These are phyloP conservation scores for Rapana venosa DNA, from an alignment of 2,888 invertebrate genomes.

Conservation along the genomic window DNA sequence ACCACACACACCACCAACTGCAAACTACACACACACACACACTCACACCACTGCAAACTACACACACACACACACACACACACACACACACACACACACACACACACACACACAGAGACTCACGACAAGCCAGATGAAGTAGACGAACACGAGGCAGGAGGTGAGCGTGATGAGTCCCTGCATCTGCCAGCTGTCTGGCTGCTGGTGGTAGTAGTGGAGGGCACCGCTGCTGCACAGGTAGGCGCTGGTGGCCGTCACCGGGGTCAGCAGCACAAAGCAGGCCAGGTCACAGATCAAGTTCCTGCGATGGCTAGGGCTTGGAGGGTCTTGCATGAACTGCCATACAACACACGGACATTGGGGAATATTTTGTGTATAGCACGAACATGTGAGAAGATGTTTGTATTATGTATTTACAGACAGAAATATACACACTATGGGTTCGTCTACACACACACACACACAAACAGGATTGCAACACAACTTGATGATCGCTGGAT, in stretches of 20 bases:
- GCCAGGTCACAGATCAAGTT: conserved; percentile 81
- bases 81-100: background rate
- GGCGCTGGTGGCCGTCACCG: conserved; percentile 81
- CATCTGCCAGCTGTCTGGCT: conserved; percentile 59
- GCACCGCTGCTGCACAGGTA: conserved; percentile 80
- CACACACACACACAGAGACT: background rate
- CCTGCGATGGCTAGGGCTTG: conserved; percentile 77
- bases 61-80: background rate
- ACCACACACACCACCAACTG: too few species aligned
- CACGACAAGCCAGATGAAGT: conserved; percentile 63
- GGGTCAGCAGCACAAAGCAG: conserved; percentile 82
- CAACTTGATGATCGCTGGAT: too few species aligned
- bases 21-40: too few species aligned
- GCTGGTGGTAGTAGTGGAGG: conserved; percentile 58
- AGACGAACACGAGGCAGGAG: conserved; percentile 65
- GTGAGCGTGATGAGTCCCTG: conserved; percentile 67
- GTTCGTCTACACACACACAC: background rate
- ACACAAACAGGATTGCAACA: too few species aligned
- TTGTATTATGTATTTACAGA: too few species aligned
- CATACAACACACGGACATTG: background rate
- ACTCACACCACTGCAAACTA: too few species aligned
- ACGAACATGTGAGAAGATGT: too few species aligned
- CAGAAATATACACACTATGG: background rate
- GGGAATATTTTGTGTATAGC: too few species aligned
- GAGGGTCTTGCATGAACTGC: conserved; percentile 82